These are phyloP conservation scores for Xanthostigma xanthostigma DNA, from an alignment of 2,888 invertebrate genomes.

Conservation along the genomic window DNA sequence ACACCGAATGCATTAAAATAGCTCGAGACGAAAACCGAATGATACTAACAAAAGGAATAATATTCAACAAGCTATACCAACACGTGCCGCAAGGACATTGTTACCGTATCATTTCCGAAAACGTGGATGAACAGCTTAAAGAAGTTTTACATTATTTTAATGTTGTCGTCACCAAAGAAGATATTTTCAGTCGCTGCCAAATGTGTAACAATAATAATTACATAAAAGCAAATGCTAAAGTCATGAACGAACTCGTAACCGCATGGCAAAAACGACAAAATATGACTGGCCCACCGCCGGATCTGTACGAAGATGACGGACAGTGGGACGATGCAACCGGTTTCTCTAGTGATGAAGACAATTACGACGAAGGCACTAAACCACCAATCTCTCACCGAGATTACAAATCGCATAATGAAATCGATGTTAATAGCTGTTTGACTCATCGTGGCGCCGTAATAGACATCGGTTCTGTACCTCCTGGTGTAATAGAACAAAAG, in stretches of 20 bases:
- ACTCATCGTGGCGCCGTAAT: slow-evolving; percentile 40
- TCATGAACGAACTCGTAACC: slow-evolving; percentile 26
- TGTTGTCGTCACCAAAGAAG: slow-evolving; percentile 41
- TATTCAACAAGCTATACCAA: slow-evolving; percentile 26
- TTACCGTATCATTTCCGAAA: slow-evolving; percentile 39
- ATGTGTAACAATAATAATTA: slow-evolving; percentile 35
- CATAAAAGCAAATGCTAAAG: slow-evolving; percentile 26
- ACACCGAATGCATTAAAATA: slow-evolving; percentile 34
- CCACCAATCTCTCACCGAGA: slow-evolving; percentile 24
- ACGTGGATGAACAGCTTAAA: slow-evolving; percentile 43
- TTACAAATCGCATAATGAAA: slow-evolving; percentile 20
- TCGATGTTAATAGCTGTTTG: slow-evolving; percentile 28
- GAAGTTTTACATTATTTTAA: slow-evolving; percentile 52
- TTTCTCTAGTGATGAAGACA: slow-evolving; percentile 25
- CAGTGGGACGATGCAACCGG: slow-evolving; percentile 23
- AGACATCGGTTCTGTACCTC: slow-evolving; percentile 31
- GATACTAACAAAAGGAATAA: slow-evolving; percentile 37
- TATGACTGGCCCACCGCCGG: background rate
- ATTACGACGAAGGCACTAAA: slow-evolving; percentile 18
- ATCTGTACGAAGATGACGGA: slow-evolving; percentile 12
- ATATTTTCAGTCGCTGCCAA: slow-evolving; percentile 60
- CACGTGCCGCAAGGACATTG: slow-evolving; percentile 40
- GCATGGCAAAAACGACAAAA: slow-evolving; percentile 7
- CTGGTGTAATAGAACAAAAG: slow-evolving; percentile 19
- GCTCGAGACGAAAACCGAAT: slow-evolving; percentile 35